Evolutionary conservation across 2,797 vertebrate species (phyloP).

Genomic region (Carapus acus): DNA sequence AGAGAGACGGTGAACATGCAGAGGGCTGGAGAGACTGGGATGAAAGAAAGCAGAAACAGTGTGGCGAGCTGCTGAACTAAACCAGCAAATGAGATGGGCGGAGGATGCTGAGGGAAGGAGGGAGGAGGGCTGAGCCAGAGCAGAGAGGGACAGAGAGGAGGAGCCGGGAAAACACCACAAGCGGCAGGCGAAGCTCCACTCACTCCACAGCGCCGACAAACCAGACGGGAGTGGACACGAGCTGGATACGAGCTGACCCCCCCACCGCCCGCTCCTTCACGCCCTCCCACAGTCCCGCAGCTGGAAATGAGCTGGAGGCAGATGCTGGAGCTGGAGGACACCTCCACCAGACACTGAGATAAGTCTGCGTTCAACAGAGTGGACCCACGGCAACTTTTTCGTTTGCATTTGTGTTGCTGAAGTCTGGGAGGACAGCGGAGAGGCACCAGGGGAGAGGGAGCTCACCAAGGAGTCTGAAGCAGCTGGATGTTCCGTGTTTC

Average conservation of each 20-base stretch:
- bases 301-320: not conserved
- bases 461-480: slow-evolving; percentile 2
- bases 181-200: slow-evolving; percentile 30
- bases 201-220: slow-evolving; percentile 13
- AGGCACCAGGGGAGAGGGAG: slow-evolving; percentile 1
- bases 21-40: slow-evolving; percentile 1
- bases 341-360: not conserved
- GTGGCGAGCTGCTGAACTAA: not conserved
- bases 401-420: not conserved
- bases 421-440: not conserved
- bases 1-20: not conserved
- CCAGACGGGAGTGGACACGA: slow-evolving; percentile 19
- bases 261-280: too few relatives aligned
- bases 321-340: not conserved
- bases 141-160: slow-evolving; percentile 23
- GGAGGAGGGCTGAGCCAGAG: slow-evolving; percentile 10
- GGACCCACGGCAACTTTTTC: slow-evolving; percentile 27
- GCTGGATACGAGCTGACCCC: slow-evolving; percentile 12
- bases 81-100: not conserved
- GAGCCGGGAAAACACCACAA: slow-evolving; percentile 57
- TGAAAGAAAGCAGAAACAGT: slow-evolving; percentile 4
- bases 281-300: slow-evolving; percentile 6
- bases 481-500: slow-evolving; percentile 14
- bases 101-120: slow-evolving; percentile 1
- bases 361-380: not conserved